These are phyloP conservation scores for Noctilio leporinus DNA, from an alignment of 2,113 vertebrate genomes.

Conservation along the genomic window DNA sequence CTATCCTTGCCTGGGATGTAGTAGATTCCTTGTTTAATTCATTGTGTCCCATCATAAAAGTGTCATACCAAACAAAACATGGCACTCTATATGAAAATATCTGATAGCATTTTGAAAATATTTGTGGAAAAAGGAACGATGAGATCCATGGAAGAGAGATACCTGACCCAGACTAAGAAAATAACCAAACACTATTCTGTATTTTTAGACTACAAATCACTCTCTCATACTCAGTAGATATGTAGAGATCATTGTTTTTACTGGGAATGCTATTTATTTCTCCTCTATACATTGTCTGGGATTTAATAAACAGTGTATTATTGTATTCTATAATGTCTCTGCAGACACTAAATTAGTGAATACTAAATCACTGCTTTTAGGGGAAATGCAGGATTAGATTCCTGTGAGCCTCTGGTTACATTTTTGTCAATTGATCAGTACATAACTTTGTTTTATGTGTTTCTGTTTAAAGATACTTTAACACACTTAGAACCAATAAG, in stretches of 20 bases:
- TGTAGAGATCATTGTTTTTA: background rate
- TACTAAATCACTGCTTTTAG: background rate
- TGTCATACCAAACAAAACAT: background rate
- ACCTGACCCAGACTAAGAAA: background rate
- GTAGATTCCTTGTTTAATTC: background rate
- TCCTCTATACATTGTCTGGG: background rate
- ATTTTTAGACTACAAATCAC: background rate
- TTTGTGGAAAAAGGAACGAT: background rate
- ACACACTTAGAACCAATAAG: background rate
- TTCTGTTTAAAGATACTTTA: background rate
- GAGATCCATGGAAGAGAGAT: background rate
- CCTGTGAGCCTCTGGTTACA: background rate
- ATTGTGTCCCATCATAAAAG: background rate
- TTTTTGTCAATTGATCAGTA: background rate
- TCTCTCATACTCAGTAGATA: background rate
- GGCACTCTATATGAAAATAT: background rate
- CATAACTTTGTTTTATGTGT: background rate
- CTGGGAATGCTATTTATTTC: background rate
- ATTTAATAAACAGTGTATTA: background rate
- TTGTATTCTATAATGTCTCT: background rate
- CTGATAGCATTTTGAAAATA: background rate
- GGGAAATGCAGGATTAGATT: background rate
- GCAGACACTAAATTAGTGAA: background rate
- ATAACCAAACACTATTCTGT: background rate
- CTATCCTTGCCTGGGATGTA: background rate